A percentile compares a stretch with the other conserved stretches of the same genome.
phyloP scores from a whole-genome alignment of 1,140 invertebrate species.

The Dinoponera quadriceps region DNA sequence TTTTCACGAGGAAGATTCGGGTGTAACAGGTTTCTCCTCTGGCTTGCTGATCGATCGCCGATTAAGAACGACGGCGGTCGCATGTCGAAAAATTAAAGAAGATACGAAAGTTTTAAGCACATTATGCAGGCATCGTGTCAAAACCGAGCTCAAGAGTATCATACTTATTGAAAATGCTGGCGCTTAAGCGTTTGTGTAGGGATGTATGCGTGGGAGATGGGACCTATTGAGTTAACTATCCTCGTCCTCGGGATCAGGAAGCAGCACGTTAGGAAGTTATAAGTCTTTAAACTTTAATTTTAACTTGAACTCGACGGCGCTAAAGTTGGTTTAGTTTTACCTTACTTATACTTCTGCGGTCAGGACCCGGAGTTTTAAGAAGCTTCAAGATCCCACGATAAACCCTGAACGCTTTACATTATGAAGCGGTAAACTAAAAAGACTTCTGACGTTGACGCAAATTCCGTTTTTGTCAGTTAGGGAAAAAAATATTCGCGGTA shows the following conservation, averaged over 20 bases:
- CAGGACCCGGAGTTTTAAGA: slow-evolving; percentile 69
- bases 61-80: not conserved
- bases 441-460: slow-evolving; percentile 29
- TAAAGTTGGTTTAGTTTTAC: slow-evolving; percentile 71
- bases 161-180: slow-evolving; percentile 44
- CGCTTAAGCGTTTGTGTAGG: slow-evolving; percentile 37
- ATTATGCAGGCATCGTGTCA: slow-evolving; percentile 40
- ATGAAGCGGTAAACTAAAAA: slow-evolving; percentile 4
- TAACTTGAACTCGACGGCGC: slow-evolving; percentile 71
- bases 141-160: slow-evolving; percentile 28
- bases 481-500: slow-evolving; percentile 15
- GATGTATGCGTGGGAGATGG: slow-evolving; percentile 38
- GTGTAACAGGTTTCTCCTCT: not conserved
- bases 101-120: slow-evolving; percentile 42
- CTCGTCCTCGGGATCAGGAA: slow-evolving; percentile 68
- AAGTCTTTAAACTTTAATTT: slow-evolving; percentile 81
- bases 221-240: slow-evolving; percentile 68
- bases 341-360: slow-evolving; percentile 76
- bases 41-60: slow-evolving; percentile 2
- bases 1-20: not conserved
- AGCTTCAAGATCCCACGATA: slow-evolving; percentile 74
- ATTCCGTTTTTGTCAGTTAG: slow-evolving; percentile 5
- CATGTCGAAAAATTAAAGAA: slow-evolving; percentile 39
- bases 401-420: slow-evolving; percentile 71
- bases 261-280: slow-evolving; percentile 76